Base-by-base conservation (phyloP, 1,140 invertebrate species). In the Achroia grisella region DNA sequence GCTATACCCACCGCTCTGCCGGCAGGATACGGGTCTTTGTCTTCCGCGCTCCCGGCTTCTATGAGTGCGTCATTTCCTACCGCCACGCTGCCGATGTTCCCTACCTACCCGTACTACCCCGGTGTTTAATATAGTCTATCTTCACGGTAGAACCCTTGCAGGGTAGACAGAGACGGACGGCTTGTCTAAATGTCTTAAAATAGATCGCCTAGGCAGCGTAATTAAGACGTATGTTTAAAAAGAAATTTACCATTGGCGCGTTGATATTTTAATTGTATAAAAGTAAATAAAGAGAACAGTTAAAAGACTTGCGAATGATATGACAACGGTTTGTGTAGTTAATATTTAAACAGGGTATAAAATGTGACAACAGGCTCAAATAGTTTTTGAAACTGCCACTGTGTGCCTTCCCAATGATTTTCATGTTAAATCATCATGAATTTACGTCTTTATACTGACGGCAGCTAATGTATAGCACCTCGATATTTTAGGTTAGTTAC, bases 281-380 rank as follows among this genome's bases (percentile, higher is more conserved):
- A 23, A 6, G 2, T 23, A 23, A 23, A 23, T 23, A 23, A 23
- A 2, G 6, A 3, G 6, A n/a, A 23, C 6, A 23, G 6, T 23
- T 23, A 23, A 23, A 23, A 23, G 17, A 23, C 17, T 23, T 23
- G 17, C 17, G 17, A 23, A 23, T 23, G 6, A 23, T 6, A 23
- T 6, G 1, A 17, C 35, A 15, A 17, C 35, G 35, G 17, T 37
- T 2, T 14, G n/a, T n/a, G 35, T 37, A 37, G 35, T 17, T 17
- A 37, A 37, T n/a, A n/a, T 15, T 37, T 3, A 53, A 64, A 77
- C 79, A 83, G 79, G 79, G 79, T 83, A 83, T 31, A n/a, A 49
- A 55, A 77, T 74, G 17, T 23, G 77, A 81, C 73, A 77, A 73
- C 62, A 71, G 55, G 76, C 78, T 80, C 70, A 82, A 73, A 58